Base-by-base conservation (phyloP, 2,797 vertebrate genomes). In the Cuniculus paca region DNA sequence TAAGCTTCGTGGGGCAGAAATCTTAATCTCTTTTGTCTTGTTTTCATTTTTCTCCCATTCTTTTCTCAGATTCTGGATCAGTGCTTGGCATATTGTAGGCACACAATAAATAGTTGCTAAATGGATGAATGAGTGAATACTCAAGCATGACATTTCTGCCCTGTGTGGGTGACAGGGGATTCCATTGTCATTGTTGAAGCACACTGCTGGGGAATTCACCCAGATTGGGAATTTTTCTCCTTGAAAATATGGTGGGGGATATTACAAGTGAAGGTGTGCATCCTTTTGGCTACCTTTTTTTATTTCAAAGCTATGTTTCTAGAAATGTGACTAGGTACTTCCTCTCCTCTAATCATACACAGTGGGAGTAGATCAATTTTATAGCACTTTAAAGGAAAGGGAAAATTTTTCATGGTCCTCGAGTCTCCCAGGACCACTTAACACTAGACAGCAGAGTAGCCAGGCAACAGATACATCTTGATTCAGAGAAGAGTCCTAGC, bases 401-500 rank as follows among this genome's bases (percentile, higher is more conserved):
- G 22, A 94, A 90, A 89, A 19, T 48, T 9, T 56, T 17, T 70
- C 75, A 26, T 13, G 19, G 12, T 70, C 7, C 34, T 96, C 81
- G 72, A 87, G 56, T 83, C 83, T 84, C 39, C 17, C n/a, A 91
- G 60, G 39, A n/a, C 8, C 6, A 80, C n/a, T 39, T 54, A 58
- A 58, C 16, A 24, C 87, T 68, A 87, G 50, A 61, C 20, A 75
- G 28, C 34, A 75, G 54, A 81, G 42, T 39, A 89, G 26, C 39
- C 11, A 28, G 26, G 10, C 14, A 74, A 42, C 34, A 1, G 26
- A 42, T 7, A 13, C 0, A 6, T 50, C 63, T 90, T 84, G 52
- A 70, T 72, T 95, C 52, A 93, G 52, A 60, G 86, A 96, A 88
- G 65, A 88, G 60, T 63, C 28, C 45, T 26, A 86, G 36, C 48